Evolutionary conservation across 2,113 vertebrate genomes (phyloP), one percentile per base, ranked within the genome.

Genomic region (Platichthys flesus): DNA sequence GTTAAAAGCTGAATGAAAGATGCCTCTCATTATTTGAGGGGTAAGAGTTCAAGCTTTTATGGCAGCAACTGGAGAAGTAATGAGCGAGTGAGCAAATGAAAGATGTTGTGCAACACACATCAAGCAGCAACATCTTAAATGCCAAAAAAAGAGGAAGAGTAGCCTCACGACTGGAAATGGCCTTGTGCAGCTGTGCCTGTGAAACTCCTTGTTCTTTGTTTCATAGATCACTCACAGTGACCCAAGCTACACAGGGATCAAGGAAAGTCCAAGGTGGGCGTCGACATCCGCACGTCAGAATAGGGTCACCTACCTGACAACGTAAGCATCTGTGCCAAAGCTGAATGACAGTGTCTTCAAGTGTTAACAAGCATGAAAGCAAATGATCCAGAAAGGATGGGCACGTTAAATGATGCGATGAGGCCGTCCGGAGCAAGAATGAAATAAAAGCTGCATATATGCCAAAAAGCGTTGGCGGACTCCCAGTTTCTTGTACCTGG

Each of bases 401-500:
- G 31, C 1, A 0, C 52, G 66, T 81, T 81, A 79, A 57, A 55
- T 28, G 24, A 73, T 37, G 77, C 12, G 5, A 51, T 35, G 6
- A 74, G 6, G 74, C 61, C 12, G 68, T 67, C 54, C 71, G 77
- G 10, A 74, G 73, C 21, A 9, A 49, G n/a, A 60, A 28, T 14
- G 40, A 66, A 67, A 31, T 2, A 45, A 71, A 60, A 51, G 57
- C 58, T 49, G 69, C 37, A 68, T 62, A 58, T 58, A 37, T 74
- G 85, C 66, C 77, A 67, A 63, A 83, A 81, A 70, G 74, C 28
- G 23, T 14, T 4, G 23, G 54, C 13, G 26, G 55, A 45, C 26
- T 54, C 63, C 64, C 82, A 49, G 7, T 23, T 79, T 54, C 40
- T 8, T 62, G 74, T 93, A 94, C 94, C 94, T 94, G 82, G 16